Evolutionary conservation across 1,140 invertebrate species (phyloP).

Genomic region (Ooceraea biroi): DNA sequence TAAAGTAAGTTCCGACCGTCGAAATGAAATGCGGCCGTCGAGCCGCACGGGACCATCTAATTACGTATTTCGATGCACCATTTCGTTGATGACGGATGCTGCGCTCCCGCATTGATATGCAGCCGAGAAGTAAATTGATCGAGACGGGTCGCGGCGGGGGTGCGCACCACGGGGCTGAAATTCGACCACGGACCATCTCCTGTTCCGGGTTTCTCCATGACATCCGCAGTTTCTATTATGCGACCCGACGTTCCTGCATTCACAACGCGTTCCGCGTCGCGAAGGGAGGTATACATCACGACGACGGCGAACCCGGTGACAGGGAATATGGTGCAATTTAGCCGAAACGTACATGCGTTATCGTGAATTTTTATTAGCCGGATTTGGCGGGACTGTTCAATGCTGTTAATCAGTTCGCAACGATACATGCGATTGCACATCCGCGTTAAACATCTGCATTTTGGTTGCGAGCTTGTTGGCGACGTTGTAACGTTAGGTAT

Average conservation of each 20-base stretch:
- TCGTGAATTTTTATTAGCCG: constrained; percentile 66
- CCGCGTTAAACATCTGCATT: background rate
- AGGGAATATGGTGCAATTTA: constrained; percentile 60
- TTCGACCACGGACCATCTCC: constrained; percentile 70
- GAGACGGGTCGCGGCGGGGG: constrained; percentile 58
- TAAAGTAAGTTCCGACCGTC: constrained; percentile 29
- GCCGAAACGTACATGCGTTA: constrained; percentile 50
- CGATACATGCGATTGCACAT: background rate
- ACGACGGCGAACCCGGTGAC: background rate
- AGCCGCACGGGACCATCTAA: constrained; percentile 70
- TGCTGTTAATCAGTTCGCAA: background rate
- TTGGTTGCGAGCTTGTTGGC: no score
- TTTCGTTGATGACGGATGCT: constrained; percentile 72
- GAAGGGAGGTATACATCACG: constrained; percentile 24
- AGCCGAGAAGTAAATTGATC: constrained; percentile 76
- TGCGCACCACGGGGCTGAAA: constrained; percentile 58
- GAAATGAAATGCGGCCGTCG: constrained; percentile 50
- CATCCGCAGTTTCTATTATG: constrained; percentile 75
- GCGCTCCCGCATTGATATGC: constrained; percentile 73
- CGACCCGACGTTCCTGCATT: constrained; percentile 65
- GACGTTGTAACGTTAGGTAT: no score
- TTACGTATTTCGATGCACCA: constrained; percentile 70
- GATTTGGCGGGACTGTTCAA: background rate
- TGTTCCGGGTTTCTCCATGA: constrained; percentile 73
- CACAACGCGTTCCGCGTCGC: constrained; percentile 64